A percentile compares a stretch with the other conserved stretches of the same genome.
These are phyloP conservation scores for Poecile montanus DNA, from an alignment of 2,797 vertebrate species.

Conservation along the genomic window DNA sequence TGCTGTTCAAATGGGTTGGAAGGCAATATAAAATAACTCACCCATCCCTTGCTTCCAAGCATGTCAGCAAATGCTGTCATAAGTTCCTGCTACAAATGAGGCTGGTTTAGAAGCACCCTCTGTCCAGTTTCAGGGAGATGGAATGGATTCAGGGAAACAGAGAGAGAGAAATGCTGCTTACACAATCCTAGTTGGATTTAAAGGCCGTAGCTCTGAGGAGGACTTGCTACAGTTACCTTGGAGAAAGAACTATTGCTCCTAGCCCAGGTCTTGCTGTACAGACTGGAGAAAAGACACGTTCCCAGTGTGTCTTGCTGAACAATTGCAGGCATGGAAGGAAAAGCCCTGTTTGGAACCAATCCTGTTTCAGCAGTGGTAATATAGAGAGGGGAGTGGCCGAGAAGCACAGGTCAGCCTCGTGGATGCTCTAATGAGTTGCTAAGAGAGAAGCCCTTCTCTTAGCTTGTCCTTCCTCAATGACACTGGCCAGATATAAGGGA, in stretches of 20 bases:
- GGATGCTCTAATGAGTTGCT: not conserved
- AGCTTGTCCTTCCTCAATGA: conserved; percentile 18
- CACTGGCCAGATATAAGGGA: not conserved
- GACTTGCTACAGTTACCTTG: not conserved
- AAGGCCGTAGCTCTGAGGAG: not conserved
- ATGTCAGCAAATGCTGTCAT: conserved; percentile 38
- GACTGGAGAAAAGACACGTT: not conserved
- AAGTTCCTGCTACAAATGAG: conserved; percentile 10
- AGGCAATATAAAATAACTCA: conserved; percentile 62
- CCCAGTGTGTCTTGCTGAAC: not conserved
- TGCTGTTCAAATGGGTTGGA: conserved; percentile 27
- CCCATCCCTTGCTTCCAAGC: conserved; percentile 56
- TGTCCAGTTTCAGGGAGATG: not conserved
- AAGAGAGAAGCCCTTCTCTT: not conserved
- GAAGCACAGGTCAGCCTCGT: not conserved
- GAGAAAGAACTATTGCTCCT: not conserved
- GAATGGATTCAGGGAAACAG: not conserved
- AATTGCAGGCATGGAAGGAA: not conserved
- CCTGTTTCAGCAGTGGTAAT: not conserved
- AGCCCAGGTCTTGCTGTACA: not conserved
- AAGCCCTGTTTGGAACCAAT: not conserved
- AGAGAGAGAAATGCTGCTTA: conserved; percentile 10
- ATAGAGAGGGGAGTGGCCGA: not conserved
- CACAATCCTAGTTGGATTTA: not conserved
- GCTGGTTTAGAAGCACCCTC: not conserved